phyloP scores from a whole-genome alignment of 2,797 vertebrate species.

The Florisuga fusca region DNA sequence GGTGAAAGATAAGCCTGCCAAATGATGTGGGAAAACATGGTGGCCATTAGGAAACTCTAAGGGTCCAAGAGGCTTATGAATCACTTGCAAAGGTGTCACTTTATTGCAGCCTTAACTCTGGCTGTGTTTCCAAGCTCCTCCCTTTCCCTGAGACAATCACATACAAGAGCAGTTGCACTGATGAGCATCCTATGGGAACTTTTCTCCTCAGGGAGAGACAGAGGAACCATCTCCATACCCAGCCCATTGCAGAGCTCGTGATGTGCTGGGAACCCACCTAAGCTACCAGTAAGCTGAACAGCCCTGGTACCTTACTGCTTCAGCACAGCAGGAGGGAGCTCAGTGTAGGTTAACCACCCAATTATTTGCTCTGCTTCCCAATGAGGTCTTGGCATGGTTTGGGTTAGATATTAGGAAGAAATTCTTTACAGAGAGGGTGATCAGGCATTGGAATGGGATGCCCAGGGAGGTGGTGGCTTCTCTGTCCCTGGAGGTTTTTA shows the following conservation, averaged over 20 bases:
- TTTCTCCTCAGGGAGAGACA: fast-evolving
- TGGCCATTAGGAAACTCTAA: not conserved
- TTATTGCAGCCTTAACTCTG: not conserved
- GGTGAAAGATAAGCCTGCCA: not conserved
- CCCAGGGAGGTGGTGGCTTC: no score
- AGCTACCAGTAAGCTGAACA: not conserved
- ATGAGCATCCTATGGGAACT: fast-evolving
- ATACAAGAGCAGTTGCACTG: fast-evolving
- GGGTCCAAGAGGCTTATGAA: not conserved
- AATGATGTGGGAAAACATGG: not conserved
- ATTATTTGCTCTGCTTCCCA: not conserved
- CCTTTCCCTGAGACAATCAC: not conserved
- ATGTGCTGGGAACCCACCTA: not conserved
- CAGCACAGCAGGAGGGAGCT: not conserved
- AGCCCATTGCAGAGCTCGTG: fast-evolving
- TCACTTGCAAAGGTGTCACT: not conserved
- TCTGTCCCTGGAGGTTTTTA: no score
- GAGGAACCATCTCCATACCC: not conserved
- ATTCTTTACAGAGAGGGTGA: no score
- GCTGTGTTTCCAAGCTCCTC: not conserved
- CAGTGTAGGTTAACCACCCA: not conserved
- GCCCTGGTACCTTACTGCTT: fast-evolving
- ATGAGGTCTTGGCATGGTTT: not conserved
- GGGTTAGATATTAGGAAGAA: no score
- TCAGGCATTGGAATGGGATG: no score